phyloP scores from a whole-genome alignment of 2,888 invertebrate genomes.

The Lochmaea crataegi region DNA sequence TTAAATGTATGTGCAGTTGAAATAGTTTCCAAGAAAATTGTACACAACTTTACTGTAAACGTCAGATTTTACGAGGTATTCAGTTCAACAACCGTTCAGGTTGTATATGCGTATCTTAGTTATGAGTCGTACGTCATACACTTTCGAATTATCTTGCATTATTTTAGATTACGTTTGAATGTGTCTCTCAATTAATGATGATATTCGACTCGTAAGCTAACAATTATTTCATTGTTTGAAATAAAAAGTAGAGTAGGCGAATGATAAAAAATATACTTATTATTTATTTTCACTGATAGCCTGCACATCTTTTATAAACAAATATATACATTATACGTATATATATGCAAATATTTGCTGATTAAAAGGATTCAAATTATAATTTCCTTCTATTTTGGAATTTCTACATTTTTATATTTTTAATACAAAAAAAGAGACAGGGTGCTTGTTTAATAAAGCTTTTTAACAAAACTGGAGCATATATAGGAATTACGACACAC shows the following conservation, averaged over 20 bases:
- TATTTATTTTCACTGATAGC: not conserved
- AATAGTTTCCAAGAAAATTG: too few relatives aligned
- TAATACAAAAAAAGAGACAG: too few relatives aligned
- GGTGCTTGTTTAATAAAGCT: too few relatives aligned
- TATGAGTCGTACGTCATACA: not conserved
- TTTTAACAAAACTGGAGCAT: too few relatives aligned
- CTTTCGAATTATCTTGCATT: not conserved
- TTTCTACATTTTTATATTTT: not conserved
- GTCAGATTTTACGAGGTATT: too few relatives aligned
- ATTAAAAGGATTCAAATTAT: not conserved
- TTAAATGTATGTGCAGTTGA: too few relatives aligned
- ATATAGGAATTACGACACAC: too few relatives aligned
- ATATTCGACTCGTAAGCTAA: not conserved
- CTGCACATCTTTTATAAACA: not conserved
- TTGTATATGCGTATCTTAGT: too few relatives aligned
- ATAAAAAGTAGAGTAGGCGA: constrained; percentile 13
- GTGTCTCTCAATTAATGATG: not conserved
- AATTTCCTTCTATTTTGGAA: not conserved
- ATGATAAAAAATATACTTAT: constrained; percentile 9
- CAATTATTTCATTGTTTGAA: constrained; percentile 12
- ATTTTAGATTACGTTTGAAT: not conserved
- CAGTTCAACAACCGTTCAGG: too few relatives aligned
- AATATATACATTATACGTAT: not conserved
- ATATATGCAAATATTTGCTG: not conserved
- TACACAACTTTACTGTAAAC: too few relatives aligned